These are phyloP conservation scores for Zeus faber DNA, from an alignment of 2,113 vertebrate species.

Conservation along the genomic window DNA sequence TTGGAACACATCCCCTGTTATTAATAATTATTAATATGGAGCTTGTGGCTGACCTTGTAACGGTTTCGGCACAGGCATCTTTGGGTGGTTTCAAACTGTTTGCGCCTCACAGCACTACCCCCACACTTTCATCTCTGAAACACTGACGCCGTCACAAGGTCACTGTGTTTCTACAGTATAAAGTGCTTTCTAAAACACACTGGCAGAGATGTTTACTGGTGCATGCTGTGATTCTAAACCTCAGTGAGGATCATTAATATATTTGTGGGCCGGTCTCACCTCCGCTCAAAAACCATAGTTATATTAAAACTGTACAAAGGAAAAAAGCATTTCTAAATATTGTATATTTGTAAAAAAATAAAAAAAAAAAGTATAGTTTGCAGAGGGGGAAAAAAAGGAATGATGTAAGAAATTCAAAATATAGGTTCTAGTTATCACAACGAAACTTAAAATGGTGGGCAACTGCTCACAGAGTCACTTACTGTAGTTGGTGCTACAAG, in stretches of 20 bases:
- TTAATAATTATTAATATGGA: too few relatives aligned
- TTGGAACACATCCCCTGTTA: too few relatives aligned
- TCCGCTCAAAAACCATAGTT: conserved; percentile 38
- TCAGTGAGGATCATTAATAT: conserved; percentile 3
- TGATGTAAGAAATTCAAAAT: conserved; percentile 14
- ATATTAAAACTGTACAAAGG: conserved; percentile 20
- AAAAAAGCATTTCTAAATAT: neutral
- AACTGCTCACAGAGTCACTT: conserved; percentile 13
- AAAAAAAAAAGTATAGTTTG: conserved; percentile 48
- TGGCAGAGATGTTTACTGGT: conserved; percentile 18
- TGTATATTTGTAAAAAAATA: conserved; percentile 58
- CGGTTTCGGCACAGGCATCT: too few relatives aligned
- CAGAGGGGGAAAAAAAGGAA: conserved; percentile 29
- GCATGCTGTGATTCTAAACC: conserved; percentile 9
- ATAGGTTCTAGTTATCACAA: conserved; percentile 20
- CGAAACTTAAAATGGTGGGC: conserved; percentile 11
- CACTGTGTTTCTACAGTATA: conserved; percentile 19
- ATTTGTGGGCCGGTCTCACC: too few relatives aligned
- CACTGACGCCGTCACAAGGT: conserved; percentile 18
- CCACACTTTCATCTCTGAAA: neutral
- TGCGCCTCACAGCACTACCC: too few relatives aligned
- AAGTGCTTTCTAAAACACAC: too few relatives aligned
- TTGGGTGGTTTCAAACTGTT: too few relatives aligned
- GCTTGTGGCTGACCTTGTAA: too few relatives aligned
- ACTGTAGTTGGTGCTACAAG: conserved; percentile 48